Evolutionary conservation across 2,113 vertebrate species (phyloP), one percentile per base, ranked within the genome.

Genomic region (Chlamydotis undulata): DNA sequence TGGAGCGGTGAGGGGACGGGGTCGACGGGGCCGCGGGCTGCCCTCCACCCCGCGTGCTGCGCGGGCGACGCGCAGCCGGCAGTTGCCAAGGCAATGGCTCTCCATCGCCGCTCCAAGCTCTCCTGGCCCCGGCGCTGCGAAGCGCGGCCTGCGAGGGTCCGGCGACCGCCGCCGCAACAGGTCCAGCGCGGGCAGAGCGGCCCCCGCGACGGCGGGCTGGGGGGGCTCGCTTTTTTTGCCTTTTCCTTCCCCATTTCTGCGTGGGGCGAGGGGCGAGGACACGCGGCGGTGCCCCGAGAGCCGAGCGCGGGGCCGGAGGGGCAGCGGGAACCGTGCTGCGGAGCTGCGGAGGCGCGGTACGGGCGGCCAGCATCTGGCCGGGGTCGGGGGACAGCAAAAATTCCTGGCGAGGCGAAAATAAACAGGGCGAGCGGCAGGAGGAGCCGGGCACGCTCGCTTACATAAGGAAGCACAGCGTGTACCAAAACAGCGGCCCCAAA

Each of bases 381-480:
- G 65, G 92, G 47, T 6, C 64, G 84, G 86, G 45, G 39, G 45
- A n/a, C 65, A 53, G 61, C 39, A 93, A 90, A 96, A 97, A 98
- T 98, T 98, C 97, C 98, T 97, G 89, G 93, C 94, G 91, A 98
- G 98, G 98, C 97, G 93, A 98, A 98, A 98, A 98, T 98, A 98
- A 98, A 98, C 98, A 98, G 98, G 98, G 98, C 97, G 97, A 98
- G 94, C 97, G 98, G 98, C 98, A 98, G 97, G 98, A 98, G 98
- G 98, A 98, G 98, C 98, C 97, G 98, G 97, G 98, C 97, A 98
- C 98, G 98, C 98, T 97, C 92, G 95, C 98, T 99, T 99, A 99
- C 98, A 98, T 99, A 99, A 99, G 99, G 98, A 98, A 98, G 98
- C 98, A 99, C 99, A 98, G 97, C 94, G 95, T 98, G 99, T 98